phyloP scores from a whole-genome alignment of 2,888 invertebrate genomes.

The Chrysolina oricalcia region DNA sequence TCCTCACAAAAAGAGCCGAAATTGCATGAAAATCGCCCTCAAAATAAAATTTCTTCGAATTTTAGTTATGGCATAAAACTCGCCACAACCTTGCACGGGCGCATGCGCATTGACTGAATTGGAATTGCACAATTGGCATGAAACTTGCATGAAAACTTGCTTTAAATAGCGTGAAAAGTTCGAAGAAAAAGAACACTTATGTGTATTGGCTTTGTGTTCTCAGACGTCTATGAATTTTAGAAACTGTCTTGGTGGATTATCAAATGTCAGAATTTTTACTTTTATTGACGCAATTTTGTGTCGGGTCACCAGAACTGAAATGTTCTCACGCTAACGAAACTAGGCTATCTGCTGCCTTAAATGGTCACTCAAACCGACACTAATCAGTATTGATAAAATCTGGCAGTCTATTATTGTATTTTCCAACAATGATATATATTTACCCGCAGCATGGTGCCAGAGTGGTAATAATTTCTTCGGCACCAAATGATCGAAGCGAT shows the following conservation, averaged over 20 bases:
- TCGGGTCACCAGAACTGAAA: not conserved
- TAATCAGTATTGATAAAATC: not conserved
- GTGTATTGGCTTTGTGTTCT: too few species aligned
- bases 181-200: too few species aligned
- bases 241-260: not conserved
- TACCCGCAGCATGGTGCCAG: slow-evolving; percentile 43
- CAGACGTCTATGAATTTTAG: not conserved
- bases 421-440: not conserved
- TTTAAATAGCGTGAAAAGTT: too few species aligned
- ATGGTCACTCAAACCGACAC: slow-evolving; percentile 1
- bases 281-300: not conserved
- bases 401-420: not conserved
- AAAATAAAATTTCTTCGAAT: too few species aligned
- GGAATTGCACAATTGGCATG: too few species aligned
- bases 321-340: not conserved
- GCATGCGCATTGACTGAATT: too few species aligned
- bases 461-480: slow-evolving; percentile 38
- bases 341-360: not conserved
- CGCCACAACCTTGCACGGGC: too few species aligned
- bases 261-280: not conserved
- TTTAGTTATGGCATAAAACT: too few species aligned
- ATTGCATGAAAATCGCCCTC: too few species aligned
- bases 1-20: too few species aligned
- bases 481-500: slow-evolving; percentile 34
- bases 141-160: too few species aligned